phyloP scores from a whole-genome alignment of 2,888 invertebrate genomes.

The Orthosia cruda region DNA sequence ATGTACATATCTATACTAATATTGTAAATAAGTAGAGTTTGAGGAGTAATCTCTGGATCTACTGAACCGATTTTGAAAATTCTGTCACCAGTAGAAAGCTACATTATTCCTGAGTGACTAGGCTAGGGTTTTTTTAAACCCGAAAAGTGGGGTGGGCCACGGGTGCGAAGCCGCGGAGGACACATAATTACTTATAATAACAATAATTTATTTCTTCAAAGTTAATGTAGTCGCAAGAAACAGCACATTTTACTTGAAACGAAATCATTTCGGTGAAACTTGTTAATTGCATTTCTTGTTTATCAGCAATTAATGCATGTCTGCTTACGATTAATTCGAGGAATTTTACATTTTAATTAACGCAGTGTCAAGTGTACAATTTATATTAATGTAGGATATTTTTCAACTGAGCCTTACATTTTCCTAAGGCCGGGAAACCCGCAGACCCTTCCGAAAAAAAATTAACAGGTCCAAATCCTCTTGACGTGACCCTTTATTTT shows the following conservation, averaged over 20 bases:
- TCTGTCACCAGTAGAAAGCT: too few species aligned
- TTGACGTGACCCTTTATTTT: conserved; percentile 80
- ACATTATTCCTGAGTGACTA: too few species aligned
- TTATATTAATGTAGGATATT: conserved; percentile 46
- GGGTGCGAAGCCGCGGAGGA: too few species aligned
- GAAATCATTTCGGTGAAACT: conserved; percentile 32
- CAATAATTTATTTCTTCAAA: neutral
- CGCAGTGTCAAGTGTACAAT: conserved; percentile 33
- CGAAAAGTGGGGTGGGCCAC: too few species aligned
- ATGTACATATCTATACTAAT: too few species aligned
- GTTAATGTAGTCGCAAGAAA: neutral
- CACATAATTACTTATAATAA: too few species aligned
- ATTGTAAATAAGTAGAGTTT: too few species aligned
- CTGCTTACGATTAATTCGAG: conserved; percentile 17
- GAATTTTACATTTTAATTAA: conserved; percentile 57
- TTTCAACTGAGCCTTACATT: conserved; percentile 56
- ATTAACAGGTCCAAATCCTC: conserved; percentile 65
- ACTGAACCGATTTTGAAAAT: too few species aligned
- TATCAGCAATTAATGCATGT: conserved; percentile 25
- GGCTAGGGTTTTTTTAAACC: too few species aligned
- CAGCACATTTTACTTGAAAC: neutral
- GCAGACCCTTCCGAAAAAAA: conserved; percentile 70
- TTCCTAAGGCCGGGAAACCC: conserved; percentile 51
- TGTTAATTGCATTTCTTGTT: conserved; percentile 28
- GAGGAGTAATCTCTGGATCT: too few species aligned